A percentile compares a stretch with the other conserved stretches of the same genome.
Conservation (phyloP, 2,797 vertebrate genomes). For the Alectoris magna region DNA sequence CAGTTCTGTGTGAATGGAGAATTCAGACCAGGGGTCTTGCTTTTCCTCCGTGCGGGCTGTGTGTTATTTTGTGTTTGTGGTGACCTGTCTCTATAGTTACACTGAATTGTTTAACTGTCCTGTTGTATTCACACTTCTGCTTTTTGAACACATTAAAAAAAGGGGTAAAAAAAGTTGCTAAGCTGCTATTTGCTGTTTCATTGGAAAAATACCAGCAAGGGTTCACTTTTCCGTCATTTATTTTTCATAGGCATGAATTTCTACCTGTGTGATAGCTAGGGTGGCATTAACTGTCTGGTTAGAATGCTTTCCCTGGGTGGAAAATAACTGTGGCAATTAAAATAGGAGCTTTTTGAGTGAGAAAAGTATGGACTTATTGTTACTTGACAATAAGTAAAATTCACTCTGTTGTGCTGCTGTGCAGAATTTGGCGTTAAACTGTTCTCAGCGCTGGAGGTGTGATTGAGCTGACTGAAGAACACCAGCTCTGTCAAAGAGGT, state of each 20-base stretch:
- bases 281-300: not conserved
- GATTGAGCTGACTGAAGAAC: not conserved
- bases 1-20: constrained; percentile 32
- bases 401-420: not conserved
- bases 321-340: not conserved
- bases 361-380: not conserved
- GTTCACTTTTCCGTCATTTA: not conserved
- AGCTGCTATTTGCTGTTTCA: not conserved
- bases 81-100: constrained; percentile 75
- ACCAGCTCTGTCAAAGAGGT: not conserved
- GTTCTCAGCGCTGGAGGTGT: not conserved
- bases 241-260: not conserved
- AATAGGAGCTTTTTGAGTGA: not conserved
- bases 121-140: too few relatives aligned
- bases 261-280: not conserved
- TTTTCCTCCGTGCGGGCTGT: not conserved
- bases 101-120: constrained; percentile 36
- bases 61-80: constrained; percentile 43
- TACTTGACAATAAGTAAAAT: not conserved
- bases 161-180: not conserved
- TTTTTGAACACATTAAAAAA: not conserved
- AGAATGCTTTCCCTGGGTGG: not conserved
- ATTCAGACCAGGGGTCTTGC: not conserved
- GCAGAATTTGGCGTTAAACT: not conserved
- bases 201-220: not conserved